A percentile compares a stretch with the other conserved stretches of the same genome.
phyloP scores from a whole-genome alignment of 1,140 invertebrate species.

The Eriosoma lanigerum region DNA sequence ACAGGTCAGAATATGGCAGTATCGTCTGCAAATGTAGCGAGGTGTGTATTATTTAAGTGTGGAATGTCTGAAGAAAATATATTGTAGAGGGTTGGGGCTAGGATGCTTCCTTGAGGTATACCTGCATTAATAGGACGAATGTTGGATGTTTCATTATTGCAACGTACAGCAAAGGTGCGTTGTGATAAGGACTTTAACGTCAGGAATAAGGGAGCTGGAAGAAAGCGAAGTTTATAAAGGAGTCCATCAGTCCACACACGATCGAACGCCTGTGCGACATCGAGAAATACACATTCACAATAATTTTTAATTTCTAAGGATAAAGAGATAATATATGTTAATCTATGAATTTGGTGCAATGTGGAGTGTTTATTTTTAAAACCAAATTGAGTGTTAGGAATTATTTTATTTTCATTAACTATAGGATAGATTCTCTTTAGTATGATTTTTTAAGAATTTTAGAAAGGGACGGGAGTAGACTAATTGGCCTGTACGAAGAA shows the following conservation, averaged over 20 bases:
- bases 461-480: neutral
- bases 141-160: neutral
- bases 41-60: neutral
- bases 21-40: slow-evolving; percentile 4
- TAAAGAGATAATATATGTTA: slow-evolving; percentile 48
- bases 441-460: slow-evolving; percentile 27
- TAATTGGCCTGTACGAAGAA: neutral
- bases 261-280: slow-evolving; percentile 55
- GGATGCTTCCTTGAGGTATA: slow-evolving; percentile 29
- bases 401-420: slow-evolving; percentile 41
- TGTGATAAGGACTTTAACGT: slow-evolving; percentile 22
- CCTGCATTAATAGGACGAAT: neutral
- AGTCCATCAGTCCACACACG: slow-evolving; percentile 57
- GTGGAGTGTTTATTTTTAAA: slow-evolving; percentile 56
- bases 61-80: neutral
- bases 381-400: slow-evolving; percentile 56
- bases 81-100: slow-evolving; percentile 9
- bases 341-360: slow-evolving; percentile 55
- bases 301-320: slow-evolving; percentile 52
- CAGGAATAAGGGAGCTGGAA: neutral
- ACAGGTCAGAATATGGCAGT: neutral
- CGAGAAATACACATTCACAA: slow-evolving; percentile 54
- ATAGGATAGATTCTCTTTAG: neutral
- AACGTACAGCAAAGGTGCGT: neutral
- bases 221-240: slow-evolving; percentile 7